Evolutionary conservation across 2,113 vertebrate species (phyloP).

Genomic region (Menura novaehollandiae): DNA sequence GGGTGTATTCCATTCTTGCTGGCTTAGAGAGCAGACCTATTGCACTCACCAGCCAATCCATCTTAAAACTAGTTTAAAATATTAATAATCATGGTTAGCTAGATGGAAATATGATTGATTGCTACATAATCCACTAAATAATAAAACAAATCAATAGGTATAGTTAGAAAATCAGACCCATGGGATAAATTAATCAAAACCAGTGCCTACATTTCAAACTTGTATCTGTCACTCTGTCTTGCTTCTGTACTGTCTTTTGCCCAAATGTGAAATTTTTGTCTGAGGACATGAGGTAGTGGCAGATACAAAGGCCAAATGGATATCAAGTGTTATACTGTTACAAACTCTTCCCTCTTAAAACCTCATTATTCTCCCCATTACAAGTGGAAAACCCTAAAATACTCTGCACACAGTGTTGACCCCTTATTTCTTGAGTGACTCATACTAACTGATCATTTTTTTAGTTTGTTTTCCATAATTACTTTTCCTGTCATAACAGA

Average conservation of each 20-base stretch:
- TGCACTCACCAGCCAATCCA: neutral
- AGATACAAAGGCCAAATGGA: neutral
- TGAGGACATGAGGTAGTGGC: neutral
- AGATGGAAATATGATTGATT: conserved; percentile 46
- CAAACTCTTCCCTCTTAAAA: neutral
- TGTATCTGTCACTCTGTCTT: neutral
- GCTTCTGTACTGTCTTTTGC: neutral
- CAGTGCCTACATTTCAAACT: neutral
- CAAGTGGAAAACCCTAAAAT: neutral
- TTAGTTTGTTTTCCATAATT: neutral
- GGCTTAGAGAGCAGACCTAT: neutral
- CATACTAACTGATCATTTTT: neutral
- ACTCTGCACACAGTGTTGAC: neutral
- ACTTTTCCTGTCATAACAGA: neutral
- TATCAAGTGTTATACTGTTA: neutral
- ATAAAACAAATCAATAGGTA: conserved; percentile 38
- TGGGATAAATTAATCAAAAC: conserved; percentile 39
- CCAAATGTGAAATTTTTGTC: neutral
- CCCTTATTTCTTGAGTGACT: neutral
- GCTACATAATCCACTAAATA: conserved; percentile 38
- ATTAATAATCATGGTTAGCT: conserved; percentile 47
- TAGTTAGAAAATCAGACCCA: conserved; percentile 17
- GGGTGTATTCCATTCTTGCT: neutral
- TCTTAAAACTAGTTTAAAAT: conserved; percentile 45
- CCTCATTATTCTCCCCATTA: neutral